Evolutionary conservation across 2,888 invertebrate species (phyloP), one percentile per base, ranked within the genome.

Genomic region (Acronicta alni): DNA sequence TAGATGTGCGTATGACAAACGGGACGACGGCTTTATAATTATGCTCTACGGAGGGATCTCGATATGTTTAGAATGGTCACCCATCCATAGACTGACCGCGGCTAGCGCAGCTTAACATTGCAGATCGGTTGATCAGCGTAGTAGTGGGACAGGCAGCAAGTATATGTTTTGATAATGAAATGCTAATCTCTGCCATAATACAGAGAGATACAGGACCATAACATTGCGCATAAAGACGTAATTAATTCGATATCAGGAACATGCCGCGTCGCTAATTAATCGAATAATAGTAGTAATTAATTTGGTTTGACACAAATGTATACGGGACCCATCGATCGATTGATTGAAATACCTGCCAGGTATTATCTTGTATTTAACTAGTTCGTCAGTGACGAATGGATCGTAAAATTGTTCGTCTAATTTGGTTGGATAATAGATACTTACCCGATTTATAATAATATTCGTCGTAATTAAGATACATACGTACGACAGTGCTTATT

Each of bases 231-330:
- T 70, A 72, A 77, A 82, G 75, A 65, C 67, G 72, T 82, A 85
- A 88, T 89, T 87, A 88, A 88, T 87, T 84, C 77, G 79, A 86
- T 86, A 85, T 82, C 82, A 80, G 82, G 82, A 78, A 81, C 89
- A 85, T 72, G 80, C 80, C 79, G 74, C 71, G 81, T 70, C 68
- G 63, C 81, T 84, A 86, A 90, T 91, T 88, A 90, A 89, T 89
- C 84, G 85, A 82, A 79, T 89, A 89, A 89, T 89, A 80, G 81
- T 77, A 73, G 79, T 86, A 89, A 91, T 91, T 91, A 91, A 89
- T 91, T 90, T 79, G 72, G 83, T 86, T 87, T 83, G 87, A 86
- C 85, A 78, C 72, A 73, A 79, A 81, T 67, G 53, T 80, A 35
- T n/a, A 75, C 77, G 76, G 54, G 48, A 57, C 67, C 14, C 54